Evolutionary conservation across 1,140 invertebrate genomes (phyloP).

Genomic region (Drosophila sp.): DNA sequence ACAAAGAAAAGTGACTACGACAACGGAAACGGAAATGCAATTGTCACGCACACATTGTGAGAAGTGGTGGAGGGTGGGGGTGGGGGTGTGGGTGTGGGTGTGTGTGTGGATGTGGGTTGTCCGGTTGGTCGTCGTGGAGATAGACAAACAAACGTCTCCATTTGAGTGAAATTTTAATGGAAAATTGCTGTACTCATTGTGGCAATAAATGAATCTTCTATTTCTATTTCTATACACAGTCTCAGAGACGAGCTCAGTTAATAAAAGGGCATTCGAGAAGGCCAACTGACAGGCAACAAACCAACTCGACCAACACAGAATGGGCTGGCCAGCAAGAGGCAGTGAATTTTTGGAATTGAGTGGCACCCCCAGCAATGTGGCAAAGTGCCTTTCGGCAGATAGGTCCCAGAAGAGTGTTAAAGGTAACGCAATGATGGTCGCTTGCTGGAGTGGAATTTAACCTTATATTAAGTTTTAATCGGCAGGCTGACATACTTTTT

Average conservation of each 20-base stretch:
- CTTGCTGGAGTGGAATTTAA: neutral
- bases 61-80: no score
- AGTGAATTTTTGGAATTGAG: slow-evolving; percentile 11
- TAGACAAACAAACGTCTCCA: slow-evolving; percentile 11
- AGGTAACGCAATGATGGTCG: neutral
- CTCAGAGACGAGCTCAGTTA: slow-evolving; percentile 27
- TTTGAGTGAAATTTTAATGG: slow-evolving; percentile 66
- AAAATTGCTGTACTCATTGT: slow-evolving; percentile 63
- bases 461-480: neutral
- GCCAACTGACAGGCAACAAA: slow-evolving; percentile 46
- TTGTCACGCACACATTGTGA: slow-evolving; percentile 48
- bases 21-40: slow-evolving; percentile 65
- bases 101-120: no score
- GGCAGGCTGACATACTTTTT: neutral
- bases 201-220: slow-evolving; percentile 52
- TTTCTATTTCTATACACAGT: slow-evolving; percentile 56
- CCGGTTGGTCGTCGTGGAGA: neutral
- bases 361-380: slow-evolving; percentile 16
- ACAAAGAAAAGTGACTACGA: slow-evolving; percentile 29
- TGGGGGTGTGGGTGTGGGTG: neutral
- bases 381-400: neutral
- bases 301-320: slow-evolving; percentile 54
- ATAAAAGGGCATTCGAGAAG: slow-evolving; percentile 49
- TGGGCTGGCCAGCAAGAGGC: slow-evolving; percentile 41
- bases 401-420: neutral